phyloP scores from a whole-genome alignment of 2,888 invertebrate genomes.

The Arctia plantaginis region DNA sequence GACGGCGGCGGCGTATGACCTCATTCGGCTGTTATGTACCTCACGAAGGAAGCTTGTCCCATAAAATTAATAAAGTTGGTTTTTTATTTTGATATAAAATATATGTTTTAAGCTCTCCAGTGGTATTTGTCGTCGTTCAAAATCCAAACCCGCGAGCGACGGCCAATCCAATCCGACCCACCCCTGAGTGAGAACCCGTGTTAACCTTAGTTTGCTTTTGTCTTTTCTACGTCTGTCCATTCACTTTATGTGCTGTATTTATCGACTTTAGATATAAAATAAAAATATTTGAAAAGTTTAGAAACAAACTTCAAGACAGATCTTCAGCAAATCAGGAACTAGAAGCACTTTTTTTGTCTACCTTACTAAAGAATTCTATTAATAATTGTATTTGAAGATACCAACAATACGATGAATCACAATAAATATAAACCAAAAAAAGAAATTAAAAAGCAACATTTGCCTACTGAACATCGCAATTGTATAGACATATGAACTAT shows the following conservation, averaged over 20 bases:
- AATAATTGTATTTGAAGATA: neutral
- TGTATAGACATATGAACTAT: too few species aligned
- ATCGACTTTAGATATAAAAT: neutral
- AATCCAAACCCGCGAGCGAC: constrained; percentile 38
- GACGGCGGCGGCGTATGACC: neutral
- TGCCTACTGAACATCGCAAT: too few species aligned
- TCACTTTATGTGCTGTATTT: constrained; percentile 13
- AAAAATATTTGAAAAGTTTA: neutral
- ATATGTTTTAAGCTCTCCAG: constrained; percentile 32
- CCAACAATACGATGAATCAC: neutral
- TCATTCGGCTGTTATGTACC: neutral
- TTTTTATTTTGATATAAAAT: constrained; percentile 33
- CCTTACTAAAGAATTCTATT: neutral
- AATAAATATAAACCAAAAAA: neutral
- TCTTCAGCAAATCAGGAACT: neutral
- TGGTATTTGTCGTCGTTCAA: constrained; percentile 45
- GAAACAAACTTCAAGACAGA: too few species aligned
- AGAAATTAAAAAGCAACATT: neutral
- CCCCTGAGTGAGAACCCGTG: constrained; percentile 69
- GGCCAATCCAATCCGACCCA: constrained; percentile 62
- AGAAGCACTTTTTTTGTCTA: neutral
- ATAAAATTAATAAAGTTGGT: neutral
- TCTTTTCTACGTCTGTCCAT: constrained; percentile 43
- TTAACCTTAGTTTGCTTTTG: constrained; percentile 68
- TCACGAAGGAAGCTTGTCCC: neutral